phyloP scores from a whole-genome alignment of 2,113 vertebrate species.

The Pogona vitticeps region DNA sequence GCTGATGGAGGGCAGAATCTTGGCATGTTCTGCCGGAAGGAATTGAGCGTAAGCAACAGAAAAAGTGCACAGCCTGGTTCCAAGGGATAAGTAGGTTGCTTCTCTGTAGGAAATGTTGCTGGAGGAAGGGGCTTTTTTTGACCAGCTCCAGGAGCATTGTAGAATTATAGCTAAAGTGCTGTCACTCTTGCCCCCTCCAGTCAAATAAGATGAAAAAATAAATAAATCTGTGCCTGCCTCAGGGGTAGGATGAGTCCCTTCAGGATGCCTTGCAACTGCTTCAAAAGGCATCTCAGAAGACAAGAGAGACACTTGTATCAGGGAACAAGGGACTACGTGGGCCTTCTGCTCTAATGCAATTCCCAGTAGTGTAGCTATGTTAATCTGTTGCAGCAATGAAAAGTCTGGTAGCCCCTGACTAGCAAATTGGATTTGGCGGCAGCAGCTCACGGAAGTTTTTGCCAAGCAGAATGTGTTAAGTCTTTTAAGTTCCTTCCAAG shows the following conservation, averaged over 20 bases:
- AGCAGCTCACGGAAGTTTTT: no score
- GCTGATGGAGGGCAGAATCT: neutral
- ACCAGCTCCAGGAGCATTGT: no score
- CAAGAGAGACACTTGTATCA: neutral
- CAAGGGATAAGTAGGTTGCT: neutral
- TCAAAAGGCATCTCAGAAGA: neutral
- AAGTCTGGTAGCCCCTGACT: no score
- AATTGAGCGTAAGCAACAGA: neutral
- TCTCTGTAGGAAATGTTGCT: neutral
- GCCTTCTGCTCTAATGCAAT: no score
- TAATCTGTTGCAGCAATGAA: no score
- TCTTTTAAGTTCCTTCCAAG: no score
- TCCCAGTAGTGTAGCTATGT: no score
- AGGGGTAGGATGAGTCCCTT: neutral
- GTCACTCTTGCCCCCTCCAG: neutral
- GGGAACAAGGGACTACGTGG: neutral
- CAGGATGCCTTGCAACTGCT: neutral
- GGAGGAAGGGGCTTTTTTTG: no score
- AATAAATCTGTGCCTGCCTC: neutral
- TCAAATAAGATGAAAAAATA: neutral
- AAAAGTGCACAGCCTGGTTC: neutral
- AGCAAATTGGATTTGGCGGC: no score
- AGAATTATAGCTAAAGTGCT: neutral
- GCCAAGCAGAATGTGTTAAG: neutral
- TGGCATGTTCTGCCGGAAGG: neutral